These are phyloP conservation scores for Lysandra bellargus DNA, from an alignment of 2,888 invertebrate species.

Conservation along the genomic window DNA sequence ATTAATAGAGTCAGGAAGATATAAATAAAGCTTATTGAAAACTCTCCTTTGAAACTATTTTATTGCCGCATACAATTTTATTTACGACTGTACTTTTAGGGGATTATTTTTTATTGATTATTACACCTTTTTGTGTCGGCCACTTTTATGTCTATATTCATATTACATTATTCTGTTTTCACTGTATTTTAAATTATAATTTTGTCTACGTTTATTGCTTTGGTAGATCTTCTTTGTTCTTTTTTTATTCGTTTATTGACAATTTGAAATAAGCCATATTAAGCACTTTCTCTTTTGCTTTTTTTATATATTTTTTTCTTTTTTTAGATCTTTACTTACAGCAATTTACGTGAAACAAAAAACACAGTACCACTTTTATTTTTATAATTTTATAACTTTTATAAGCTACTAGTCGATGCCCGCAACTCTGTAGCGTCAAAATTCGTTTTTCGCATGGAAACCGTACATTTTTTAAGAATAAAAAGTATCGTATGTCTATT, in stretches of 20 bases:
- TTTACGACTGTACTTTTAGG: slow-evolving; percentile 3
- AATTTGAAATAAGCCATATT: too few species aligned
- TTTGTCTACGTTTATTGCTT: too few species aligned
- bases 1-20: not conserved
- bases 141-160: not conserved
- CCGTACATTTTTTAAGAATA: too few species aligned
- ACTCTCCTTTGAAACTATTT: not conserved
- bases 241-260: too few species aligned
- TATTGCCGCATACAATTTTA: slow-evolving; percentile 8
- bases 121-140: not conserved
- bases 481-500: too few species aligned
- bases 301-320: not conserved
- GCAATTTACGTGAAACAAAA: too few species aligned
- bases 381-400: not conserved
- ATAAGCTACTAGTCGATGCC: not conserved
- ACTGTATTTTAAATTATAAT: not conserved
- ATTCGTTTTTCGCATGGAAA: too few species aligned
- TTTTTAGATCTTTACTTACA: too few species aligned
- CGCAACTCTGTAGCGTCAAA: too few species aligned
- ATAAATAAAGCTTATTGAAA: slow-evolving; percentile 11
- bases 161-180: not conserved
- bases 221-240: too few species aligned
- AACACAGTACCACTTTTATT: not conserved
- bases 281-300: not conserved
- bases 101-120: slow-evolving; percentile 2